phyloP scores from a whole-genome alignment of 2,888 invertebrate genomes.

The Pollenia griseotomentosa region DNA sequence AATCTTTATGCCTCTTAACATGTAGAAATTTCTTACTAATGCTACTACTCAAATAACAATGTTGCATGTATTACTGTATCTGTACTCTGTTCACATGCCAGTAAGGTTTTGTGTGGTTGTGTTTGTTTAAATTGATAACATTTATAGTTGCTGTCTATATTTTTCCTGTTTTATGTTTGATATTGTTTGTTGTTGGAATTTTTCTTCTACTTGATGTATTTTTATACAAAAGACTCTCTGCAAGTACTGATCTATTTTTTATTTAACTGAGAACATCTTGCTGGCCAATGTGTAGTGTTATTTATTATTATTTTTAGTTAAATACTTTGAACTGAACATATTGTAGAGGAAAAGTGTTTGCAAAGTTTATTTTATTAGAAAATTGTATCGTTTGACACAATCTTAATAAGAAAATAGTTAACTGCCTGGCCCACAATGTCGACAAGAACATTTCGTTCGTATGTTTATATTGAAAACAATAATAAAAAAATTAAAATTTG shows the following conservation, averaged over 20 bases:
- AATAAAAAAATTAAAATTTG: too few relatives aligned
- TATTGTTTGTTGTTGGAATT: neutral
- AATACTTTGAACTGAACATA: constrained; percentile 24
- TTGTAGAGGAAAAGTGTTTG: constrained; percentile 62
- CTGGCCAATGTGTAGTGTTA: neutral
- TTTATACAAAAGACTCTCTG: neutral
- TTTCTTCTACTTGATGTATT: constrained; percentile 24
- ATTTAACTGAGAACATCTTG: neutral
- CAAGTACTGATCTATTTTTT: neutral
- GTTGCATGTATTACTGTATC: neutral
- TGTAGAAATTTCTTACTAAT: neutral
- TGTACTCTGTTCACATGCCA: neutral
- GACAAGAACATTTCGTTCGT: too few relatives aligned
- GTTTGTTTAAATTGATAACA: neutral
- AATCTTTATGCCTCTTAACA: neutral
- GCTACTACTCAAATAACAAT: neutral
- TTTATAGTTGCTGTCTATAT: neutral
- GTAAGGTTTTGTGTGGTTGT: neutral
- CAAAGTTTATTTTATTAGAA: constrained; percentile 7
- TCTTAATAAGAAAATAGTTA: too few relatives aligned
- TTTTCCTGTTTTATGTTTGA: neutral
- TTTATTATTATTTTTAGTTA: constrained; percentile 33
- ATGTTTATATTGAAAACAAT: too few relatives aligned
- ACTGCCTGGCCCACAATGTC: too few relatives aligned
- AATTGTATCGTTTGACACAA: too few relatives aligned